A percentile compares a stretch with the other conserved stretches of the same genome.
Conservation (phyloP, 2,888 invertebrate genomes). For the Aphidius colemani region DNA sequence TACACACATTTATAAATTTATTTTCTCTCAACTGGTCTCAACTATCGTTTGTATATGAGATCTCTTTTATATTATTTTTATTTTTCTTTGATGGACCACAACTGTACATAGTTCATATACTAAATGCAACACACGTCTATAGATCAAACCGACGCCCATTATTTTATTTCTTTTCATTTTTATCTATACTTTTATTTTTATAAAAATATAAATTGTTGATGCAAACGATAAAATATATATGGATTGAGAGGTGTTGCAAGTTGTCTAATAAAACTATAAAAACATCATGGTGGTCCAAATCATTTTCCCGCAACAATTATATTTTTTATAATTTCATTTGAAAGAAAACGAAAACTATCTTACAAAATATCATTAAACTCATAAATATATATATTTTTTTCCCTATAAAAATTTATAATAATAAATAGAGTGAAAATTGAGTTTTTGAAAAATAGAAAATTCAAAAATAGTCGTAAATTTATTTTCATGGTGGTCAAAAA, state of each 20-base stretch:
- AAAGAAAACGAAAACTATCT: background rate
- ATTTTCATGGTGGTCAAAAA: background rate
- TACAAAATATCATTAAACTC: background rate
- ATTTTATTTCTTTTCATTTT: background rate
- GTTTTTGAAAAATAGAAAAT: background rate
- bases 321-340: background rate
- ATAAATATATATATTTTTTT: background rate
- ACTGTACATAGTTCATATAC: too few relatives aligned
- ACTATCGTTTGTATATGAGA: conserved; percentile 15
- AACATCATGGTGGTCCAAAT: background rate
- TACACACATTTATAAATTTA: background rate
- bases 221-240: background rate
- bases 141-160: conserved; percentile 12
- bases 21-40: too few relatives aligned
- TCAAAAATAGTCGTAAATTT: too few relatives aligned
- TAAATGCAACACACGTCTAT: background rate
- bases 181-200: too few relatives aligned
- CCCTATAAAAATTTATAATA: background rate
- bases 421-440: too few relatives aligned
- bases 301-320: background rate
- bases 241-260: conserved; percentile 14
- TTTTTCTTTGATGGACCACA: background rate
- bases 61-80: conserved; percentile 4
- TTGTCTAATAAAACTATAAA: background rate
- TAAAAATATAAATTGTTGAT: too few relatives aligned